These are phyloP conservation scores for Melanocharis versteri DNA, from an alignment of 2,113 vertebrate species.

Conservation along the genomic window DNA sequence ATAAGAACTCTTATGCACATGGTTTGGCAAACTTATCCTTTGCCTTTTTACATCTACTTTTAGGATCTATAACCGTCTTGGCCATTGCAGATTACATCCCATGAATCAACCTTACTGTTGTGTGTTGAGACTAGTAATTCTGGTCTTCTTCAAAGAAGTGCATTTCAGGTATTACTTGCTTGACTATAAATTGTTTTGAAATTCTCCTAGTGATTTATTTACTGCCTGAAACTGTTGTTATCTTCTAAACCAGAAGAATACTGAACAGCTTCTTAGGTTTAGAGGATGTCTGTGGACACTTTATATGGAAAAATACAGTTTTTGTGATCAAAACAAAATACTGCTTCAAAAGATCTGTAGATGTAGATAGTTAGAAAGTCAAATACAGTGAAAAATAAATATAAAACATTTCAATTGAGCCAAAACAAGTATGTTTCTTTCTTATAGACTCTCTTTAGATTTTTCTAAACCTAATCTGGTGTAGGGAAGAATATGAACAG, in stretches of 20 bases:
- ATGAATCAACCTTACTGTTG: neutral
- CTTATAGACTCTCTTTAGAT: neutral
- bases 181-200: neutral
- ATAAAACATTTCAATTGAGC: neutral
- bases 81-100: neutral
- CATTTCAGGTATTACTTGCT: neutral
- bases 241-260: neutral
- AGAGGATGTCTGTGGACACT: neutral
- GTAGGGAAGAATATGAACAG: neutral
- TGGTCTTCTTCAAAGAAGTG: neutral
- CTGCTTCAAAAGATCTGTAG: neutral
- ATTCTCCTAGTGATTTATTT: neutral
- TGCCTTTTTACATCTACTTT: neutral
- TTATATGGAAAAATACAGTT: neutral
- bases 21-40: neutral
- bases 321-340: neutral
- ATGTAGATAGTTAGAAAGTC: neutral
- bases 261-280: neutral
- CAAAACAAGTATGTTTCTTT: neutral
- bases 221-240: neutral
- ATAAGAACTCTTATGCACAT: neutral
- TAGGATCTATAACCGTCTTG: neutral
- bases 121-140: neutral
- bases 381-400: neutral
- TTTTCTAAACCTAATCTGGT: neutral